Conservation (phyloP, 2,888 invertebrate species). For the Cheilosia impressa region DNA sequence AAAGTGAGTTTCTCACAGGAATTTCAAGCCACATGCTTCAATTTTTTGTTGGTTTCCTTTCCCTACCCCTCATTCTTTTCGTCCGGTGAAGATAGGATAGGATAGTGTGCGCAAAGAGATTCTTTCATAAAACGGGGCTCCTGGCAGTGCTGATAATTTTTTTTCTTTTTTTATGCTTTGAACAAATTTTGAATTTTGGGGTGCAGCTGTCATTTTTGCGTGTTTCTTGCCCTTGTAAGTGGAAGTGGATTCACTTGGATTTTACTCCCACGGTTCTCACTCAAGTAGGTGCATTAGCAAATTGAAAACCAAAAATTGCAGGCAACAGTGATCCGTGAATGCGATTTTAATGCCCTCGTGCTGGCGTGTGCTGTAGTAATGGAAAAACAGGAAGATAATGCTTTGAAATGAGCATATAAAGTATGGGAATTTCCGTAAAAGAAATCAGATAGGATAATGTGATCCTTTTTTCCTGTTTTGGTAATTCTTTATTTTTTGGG, state of each 20-base stretch:
- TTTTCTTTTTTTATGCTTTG: slow-evolving; percentile 24
- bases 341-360: slow-evolving; percentile 39
- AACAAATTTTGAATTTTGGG: slow-evolving; percentile 36
- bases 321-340: background rate
- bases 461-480: slow-evolving; percentile 28
- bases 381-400: slow-evolving; percentile 23
- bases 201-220: slow-evolving; percentile 66
- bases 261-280: slow-evolving; percentile 67
- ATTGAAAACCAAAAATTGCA: slow-evolving; percentile 21
- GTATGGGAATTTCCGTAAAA: slow-evolving; percentile 30
- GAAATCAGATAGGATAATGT: slow-evolving; percentile 32
- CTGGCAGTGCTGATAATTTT: slow-evolving; percentile 43
- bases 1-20: slow-evolving; percentile 83
- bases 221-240: slow-evolving; percentile 33
- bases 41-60: slow-evolving; percentile 73
- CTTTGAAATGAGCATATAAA: slow-evolving; percentile 4
- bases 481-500: slow-evolving; percentile 8
- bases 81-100: slow-evolving; percentile 2
- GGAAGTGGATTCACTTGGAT: slow-evolving; percentile 49
- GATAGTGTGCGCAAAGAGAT: slow-evolving; percentile 30
- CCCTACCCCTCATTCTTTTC: slow-evolving; percentile 19
- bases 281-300: slow-evolving; percentile 40
- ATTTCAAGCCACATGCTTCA: slow-evolving; percentile 82
- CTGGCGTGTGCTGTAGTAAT: slow-evolving; percentile 51
- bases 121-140: slow-evolving; percentile 47